Evolutionary conservation across 2,797 vertebrate species (phyloP).

Genomic region (Macrochelys suwanniensis): DNA sequence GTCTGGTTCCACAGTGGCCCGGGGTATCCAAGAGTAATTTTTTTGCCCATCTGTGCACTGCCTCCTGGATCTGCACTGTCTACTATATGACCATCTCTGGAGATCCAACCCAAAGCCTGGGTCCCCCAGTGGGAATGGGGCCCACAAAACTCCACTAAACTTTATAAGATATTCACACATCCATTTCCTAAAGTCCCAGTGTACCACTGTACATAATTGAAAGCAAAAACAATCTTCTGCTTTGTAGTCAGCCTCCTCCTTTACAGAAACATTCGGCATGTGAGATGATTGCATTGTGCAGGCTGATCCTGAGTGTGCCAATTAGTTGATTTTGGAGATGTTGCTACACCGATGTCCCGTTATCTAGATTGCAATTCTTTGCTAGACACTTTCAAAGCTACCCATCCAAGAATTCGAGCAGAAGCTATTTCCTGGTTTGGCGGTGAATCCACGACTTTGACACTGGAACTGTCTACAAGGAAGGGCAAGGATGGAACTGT

Average conservation of each 20-base stretch:
- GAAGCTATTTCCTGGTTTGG: neutral
- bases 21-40: accelerated
- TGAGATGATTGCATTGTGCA: neutral
- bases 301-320: neutral
- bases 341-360: neutral
- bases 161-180: too few species aligned
- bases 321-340: neutral
- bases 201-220: neutral
- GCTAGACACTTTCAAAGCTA: neutral
- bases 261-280: neutral
- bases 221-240: neutral
- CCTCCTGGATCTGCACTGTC: neutral
- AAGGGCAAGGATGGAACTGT: neutral
- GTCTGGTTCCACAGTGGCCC: neutral
- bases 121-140: too few species aligned
- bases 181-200: neutral
- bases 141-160: too few species aligned
- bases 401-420: neutral
- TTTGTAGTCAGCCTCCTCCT: neutral
- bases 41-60: neutral
- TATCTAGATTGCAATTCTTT: neutral
- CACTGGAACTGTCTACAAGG: neutral
- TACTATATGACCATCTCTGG: neutral
- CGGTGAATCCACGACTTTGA: neutral
- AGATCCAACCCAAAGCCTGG: neutral